These are phyloP conservation scores for Daubentonia madagascariensis DNA, from an alignment of 2,113 vertebrate genomes.

Conservation along the genomic window DNA sequence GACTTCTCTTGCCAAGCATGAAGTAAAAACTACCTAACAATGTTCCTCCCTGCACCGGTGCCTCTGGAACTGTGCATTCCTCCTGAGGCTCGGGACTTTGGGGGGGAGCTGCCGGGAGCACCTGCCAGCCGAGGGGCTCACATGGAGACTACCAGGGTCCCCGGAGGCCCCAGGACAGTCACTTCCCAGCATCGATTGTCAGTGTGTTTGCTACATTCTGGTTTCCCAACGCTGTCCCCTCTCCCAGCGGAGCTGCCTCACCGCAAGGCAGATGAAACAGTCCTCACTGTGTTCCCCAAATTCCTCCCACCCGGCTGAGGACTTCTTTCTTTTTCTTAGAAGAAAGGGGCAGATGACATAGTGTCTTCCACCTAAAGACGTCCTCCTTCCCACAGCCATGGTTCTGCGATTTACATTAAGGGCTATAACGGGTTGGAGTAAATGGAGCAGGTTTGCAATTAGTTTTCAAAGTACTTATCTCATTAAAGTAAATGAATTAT, in stretches of 20 bases:
- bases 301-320: background rate
- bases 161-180: background rate
- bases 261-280: rapidly evolving
- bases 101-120: background rate
- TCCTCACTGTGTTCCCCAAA: background rate
- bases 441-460: conserved; percentile 96
- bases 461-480: conserved; percentile 98
- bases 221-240: background rate
- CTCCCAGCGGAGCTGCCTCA: rapidly evolving
- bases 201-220: rapidly evolving
- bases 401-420: conserved; percentile 88
- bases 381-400: conserved; percentile 78
- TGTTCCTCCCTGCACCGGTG: rapidly evolving
- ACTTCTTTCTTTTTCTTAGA: conserved; percentile 70
- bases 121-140: background rate
- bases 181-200: rapidly evolving
- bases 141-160: rapidly evolving
- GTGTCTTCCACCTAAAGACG: conserved; percentile 45
- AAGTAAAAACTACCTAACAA: background rate
- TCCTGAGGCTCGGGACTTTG: rapidly evolving
- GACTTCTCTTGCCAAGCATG: background rate
- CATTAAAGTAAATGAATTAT: conserved; percentile 99
- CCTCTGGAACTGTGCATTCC: background rate
- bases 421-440: conserved; percentile 87
- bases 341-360: conserved; percentile 37